Conservation (phyloP, 2,113 vertebrate genomes). For the Rattus norvegicus region GRCr8 NC_086029.1:85822001-85822500, state of each 20-base stretch:
- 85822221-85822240: constrained; percentile 1
- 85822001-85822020: not conserved
- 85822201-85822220: not conserved
- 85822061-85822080: constrained; percentile 2
- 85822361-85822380: not conserved
- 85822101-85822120: not conserved
- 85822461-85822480: constrained; percentile 41
- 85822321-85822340: not conserved
- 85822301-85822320: not conserved
- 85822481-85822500: not conserved
- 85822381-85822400: not conserved
- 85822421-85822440: constrained; percentile 37
- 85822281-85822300: constrained; percentile 5
- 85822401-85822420: not conserved
- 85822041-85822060: constrained; percentile 29
- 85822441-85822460: constrained; percentile 5
- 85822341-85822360: constrained; percentile 50
- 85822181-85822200: constrained; percentile 35
- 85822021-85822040: not conserved
- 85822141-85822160: constrained; percentile 45
- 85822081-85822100: constrained; percentile 18
- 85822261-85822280: constrained; percentile 14
- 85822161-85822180: not conserved
- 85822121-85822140: constrained; percentile 42
- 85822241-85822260: constrained; percentile 16